A percentile compares a stretch with the other conserved stretches of the same genome.
Conservation (phyloP, 1,140 invertebrate genomes). For the Drosophila leontia region DNA sequence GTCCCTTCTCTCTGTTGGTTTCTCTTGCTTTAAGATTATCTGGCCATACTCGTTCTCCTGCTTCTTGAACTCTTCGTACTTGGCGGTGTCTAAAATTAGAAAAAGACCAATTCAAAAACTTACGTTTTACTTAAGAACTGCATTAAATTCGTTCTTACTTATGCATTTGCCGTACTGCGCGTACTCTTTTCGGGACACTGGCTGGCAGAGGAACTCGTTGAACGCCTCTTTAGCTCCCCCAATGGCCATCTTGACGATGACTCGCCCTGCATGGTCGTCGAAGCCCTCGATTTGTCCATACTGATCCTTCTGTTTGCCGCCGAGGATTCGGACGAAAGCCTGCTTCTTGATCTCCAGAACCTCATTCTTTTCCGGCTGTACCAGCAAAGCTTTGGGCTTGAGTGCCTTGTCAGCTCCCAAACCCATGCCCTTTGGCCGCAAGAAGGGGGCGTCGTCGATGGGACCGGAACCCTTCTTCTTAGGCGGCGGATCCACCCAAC, state of each 20-base stretch:
- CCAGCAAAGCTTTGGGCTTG: constrained; percentile 80
- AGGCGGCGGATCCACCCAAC: constrained; percentile 89
- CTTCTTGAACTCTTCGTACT: constrained; percentile 89
- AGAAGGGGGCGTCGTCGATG: constrained; percentile 85
- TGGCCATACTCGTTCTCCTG: constrained; percentile 85
- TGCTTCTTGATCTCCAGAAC: constrained; percentile 88
- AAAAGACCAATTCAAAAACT: not conserved
- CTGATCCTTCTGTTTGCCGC: constrained; percentile 90
- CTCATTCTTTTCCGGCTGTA: constrained; percentile 86
- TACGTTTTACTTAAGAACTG: too few relatives aligned
- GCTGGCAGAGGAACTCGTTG: constrained; percentile 91
- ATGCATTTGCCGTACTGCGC: constrained; percentile 92
- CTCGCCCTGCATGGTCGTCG: constrained; percentile 93
- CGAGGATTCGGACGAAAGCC: constrained; percentile 89
- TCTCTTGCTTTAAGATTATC: constrained; percentile 69
- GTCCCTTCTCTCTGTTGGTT: constrained; percentile 26
- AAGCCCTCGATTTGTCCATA: constrained; percentile 95
- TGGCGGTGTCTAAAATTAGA: constrained; percentile 87
- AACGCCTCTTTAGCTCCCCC: constrained; percentile 89
- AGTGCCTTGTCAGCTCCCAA: constrained; percentile 93
- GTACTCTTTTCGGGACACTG: constrained; percentile 92
- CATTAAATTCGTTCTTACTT: constrained; percentile 87
- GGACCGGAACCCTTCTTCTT: constrained; percentile 89
- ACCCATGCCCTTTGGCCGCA: constrained; percentile 95
- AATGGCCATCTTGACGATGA: constrained; percentile 92